These are phyloP conservation scores for Pelobates cultripes DNA, from an alignment of 2,797 vertebrate species.

Conservation along the genomic window DNA sequence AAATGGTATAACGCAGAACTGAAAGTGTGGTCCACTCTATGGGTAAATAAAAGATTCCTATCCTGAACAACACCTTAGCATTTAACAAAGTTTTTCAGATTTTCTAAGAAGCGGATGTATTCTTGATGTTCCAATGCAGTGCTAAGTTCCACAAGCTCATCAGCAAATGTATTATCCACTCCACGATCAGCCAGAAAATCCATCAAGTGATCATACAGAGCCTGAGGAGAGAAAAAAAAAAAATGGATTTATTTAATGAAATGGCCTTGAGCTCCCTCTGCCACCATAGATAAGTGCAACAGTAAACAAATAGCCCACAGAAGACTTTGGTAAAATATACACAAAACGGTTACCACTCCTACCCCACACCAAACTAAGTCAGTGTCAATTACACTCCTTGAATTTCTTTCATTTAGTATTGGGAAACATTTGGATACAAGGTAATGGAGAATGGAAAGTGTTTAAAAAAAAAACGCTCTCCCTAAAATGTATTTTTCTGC, in stretches of 20 bases:
- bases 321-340: too few species aligned
- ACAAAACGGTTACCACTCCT: too few species aligned
- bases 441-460: too few species aligned
- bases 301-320: too few species aligned
- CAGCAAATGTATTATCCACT: constrained; percentile 93
- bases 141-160: constrained; percentile 91
- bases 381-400: too few species aligned
- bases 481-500: too few species aligned
- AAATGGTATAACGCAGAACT: neutral
- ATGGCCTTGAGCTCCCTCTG: too few species aligned
- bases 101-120: constrained; percentile 93
- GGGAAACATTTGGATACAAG: too few species aligned
- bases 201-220: constrained; percentile 95
- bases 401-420: too few species aligned
- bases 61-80: constrained; percentile 72
- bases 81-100: constrained; percentile 89
- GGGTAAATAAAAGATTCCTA: neutral
- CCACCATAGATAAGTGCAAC: too few species aligned
- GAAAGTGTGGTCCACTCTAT: neutral
- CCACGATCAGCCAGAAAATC: constrained; percentile 95
- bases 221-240: constrained; percentile 66
- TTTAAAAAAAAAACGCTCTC: too few species aligned
- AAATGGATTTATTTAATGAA: neutral
- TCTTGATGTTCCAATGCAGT: constrained; percentile 92
- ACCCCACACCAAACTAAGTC: too few species aligned